phyloP scores from a whole-genome alignment of 2,113 vertebrate genomes.

The Rhodinocichla rosea region DNA sequence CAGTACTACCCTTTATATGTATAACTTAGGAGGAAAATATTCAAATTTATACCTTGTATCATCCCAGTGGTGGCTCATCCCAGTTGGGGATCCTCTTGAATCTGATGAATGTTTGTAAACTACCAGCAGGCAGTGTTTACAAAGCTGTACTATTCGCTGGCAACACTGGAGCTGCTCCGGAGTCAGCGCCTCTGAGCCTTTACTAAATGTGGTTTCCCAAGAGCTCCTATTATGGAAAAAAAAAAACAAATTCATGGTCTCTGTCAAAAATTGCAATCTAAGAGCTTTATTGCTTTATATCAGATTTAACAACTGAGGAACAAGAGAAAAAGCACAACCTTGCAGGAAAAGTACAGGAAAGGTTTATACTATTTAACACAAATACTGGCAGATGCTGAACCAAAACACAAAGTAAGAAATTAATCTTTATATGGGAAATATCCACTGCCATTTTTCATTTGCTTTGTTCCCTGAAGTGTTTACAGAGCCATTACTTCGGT shows the following conservation, averaged over 20 bases:
- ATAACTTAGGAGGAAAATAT: not conserved
- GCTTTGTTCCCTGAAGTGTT: not conserved
- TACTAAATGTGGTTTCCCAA: conserved; percentile 92
- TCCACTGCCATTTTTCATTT: conserved; percentile 4
- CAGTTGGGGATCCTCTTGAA: conserved; percentile 83
- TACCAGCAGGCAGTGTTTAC: conserved; percentile 92
- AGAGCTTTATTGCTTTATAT: conserved; percentile 29
- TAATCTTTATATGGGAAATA: conserved; percentile 26
- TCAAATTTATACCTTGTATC: conserved; percentile 84
- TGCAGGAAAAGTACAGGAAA: not conserved
- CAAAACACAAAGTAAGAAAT: conserved; percentile 26
- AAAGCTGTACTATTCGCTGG: conserved; percentile 92
- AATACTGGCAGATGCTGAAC: not conserved
- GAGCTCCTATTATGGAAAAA: conserved; percentile 80
- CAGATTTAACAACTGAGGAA: conserved; percentile 21
- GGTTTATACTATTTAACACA: not conserved
- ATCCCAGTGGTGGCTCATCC: conserved; percentile 85
- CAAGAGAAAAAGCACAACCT: conserved; percentile 10
- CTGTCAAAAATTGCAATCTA: conserved; percentile 31
- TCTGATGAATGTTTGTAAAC: conserved; percentile 94
- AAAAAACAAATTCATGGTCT: conserved; percentile 37
- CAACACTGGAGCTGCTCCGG: conserved; percentile 90
- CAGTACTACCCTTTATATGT: not conserved
- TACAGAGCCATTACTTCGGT: not conserved
- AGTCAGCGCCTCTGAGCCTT: conserved; percentile 86